A percentile compares a stretch with the other conserved stretches of the same genome.
Evolutionary conservation across 2,797 vertebrate species (phyloP).

Genomic region (Eidolon dupreanum): DNA sequence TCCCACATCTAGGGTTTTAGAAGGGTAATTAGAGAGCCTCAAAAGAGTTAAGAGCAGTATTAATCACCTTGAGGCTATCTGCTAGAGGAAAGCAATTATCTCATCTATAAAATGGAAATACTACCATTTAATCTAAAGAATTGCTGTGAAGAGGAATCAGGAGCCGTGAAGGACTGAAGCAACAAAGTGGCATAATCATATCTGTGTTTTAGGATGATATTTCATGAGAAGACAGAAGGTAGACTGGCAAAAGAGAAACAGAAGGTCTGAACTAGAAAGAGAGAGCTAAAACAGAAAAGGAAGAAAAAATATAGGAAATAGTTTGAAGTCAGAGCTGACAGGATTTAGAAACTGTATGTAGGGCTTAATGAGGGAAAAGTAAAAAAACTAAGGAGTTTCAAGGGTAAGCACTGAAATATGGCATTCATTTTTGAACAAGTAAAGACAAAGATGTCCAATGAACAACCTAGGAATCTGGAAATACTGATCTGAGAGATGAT

Average conservation of each 20-base stretch:
- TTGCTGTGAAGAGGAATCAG: not conserved
- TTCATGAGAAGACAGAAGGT: not conserved
- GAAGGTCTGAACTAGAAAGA: constrained; percentile 21
- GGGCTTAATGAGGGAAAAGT: not conserved
- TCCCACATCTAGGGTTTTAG: not conserved
- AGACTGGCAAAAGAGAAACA: not conserved
- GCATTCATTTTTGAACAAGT: not conserved
- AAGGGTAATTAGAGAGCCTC: not conserved
- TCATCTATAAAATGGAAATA: not conserved
- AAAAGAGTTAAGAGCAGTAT: not conserved
- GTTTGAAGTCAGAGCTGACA: not conserved
- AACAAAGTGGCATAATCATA: not conserved
- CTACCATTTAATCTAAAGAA: constrained; percentile 5
- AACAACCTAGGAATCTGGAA: not conserved
- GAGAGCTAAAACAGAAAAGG: not conserved
- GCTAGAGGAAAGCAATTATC: not conserved
- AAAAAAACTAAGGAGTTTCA: not conserved
- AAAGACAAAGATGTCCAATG: not conserved
- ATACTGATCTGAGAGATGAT: not conserved
- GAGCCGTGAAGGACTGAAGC: not conserved
- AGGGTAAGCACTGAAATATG: not conserved
- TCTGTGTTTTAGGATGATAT: not conserved
- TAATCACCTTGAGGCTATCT: constrained; percentile 9
- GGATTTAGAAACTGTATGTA: not conserved
- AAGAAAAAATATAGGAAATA: constrained; percentile 8